A percentile compares a stretch with the other conserved stretches of the same genome.
phyloP scores from a whole-genome alignment of 2,113 vertebrate genomes.

The Spermophilus dauricus region DNA sequence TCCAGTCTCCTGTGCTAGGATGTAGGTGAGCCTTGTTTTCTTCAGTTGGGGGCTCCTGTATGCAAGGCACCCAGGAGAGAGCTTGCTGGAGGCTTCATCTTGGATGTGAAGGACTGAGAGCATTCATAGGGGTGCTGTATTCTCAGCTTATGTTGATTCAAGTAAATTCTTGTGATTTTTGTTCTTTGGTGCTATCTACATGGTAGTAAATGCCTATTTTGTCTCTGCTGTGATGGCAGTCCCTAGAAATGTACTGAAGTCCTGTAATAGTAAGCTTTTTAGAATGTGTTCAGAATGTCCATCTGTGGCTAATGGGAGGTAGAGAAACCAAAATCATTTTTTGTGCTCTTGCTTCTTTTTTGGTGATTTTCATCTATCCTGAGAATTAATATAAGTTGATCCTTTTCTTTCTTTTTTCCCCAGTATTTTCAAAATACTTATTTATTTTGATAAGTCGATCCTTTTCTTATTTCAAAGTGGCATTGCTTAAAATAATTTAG shows the following conservation, averaged over 20 bases:
- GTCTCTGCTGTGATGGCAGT: not conserved
- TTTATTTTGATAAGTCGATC: not conserved
- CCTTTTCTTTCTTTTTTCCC: not conserved
- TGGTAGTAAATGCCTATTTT: not conserved
- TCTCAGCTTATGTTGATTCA: not conserved
- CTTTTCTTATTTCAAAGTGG: conserved; percentile 33
- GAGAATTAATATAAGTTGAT: not conserved
- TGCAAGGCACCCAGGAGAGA: not conserved
- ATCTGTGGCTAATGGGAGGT: not conserved
- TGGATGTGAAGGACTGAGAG: not conserved
- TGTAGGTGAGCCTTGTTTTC: not conserved
- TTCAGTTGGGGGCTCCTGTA: not conserved
- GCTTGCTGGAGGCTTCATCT: not conserved
- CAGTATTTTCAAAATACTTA: too few relatives aligned
- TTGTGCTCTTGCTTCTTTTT: not conserved
- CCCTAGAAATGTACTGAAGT: not conserved
- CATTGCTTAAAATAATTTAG: conserved; percentile 31
- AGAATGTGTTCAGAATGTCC: not conserved
- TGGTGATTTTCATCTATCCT: not conserved
- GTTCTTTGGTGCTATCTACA: not conserved
- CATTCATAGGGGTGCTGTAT: not conserved
- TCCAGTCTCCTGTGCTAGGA: conserved; percentile 9
- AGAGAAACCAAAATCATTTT: not conserved
- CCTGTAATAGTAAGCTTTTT: not conserved
- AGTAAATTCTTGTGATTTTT: not conserved